phyloP scores from a whole-genome alignment of 2,797 vertebrate genomes.

The Gouania willdenowi region DNA sequence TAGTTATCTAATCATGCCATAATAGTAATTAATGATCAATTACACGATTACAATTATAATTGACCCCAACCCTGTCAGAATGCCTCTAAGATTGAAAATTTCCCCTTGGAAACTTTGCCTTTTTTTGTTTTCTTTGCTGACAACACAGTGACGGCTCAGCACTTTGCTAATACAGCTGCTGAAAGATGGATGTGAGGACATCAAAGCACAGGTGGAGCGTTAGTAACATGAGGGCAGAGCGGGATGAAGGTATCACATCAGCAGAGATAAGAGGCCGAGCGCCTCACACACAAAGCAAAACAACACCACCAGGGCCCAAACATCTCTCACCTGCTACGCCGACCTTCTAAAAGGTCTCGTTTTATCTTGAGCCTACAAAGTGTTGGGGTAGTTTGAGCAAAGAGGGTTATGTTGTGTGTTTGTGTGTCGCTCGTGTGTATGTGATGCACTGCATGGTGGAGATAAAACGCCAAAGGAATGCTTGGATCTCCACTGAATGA shows the following conservation, averaged over 20 bases:
- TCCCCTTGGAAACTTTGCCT: background rate
- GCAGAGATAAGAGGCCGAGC: slow-evolving; percentile 54
- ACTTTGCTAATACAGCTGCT: background rate
- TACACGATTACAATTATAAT: too few species aligned
- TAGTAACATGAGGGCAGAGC: slow-evolving; percentile 50
- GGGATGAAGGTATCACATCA: slow-evolving; percentile 52
- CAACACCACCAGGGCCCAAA: slow-evolving; percentile 23
- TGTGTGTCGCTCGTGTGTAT: background rate
- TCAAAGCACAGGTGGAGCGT: slow-evolving; percentile 66
- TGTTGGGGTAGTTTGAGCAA: slow-evolving; percentile 23
- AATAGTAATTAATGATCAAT: too few species aligned
- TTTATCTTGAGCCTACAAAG: slow-evolving; percentile 56
- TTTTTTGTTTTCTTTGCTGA: background rate
- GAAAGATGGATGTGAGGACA: slow-evolving; percentile 18
- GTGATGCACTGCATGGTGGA: background rate
- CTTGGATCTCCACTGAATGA: slow-evolving; percentile 7
- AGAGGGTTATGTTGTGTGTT: slow-evolving; percentile 10
- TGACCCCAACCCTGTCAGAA: too few species aligned
- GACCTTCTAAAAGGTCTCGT: slow-evolving; percentile 56
- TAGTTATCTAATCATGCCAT: too few species aligned
- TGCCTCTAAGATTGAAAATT: too few species aligned
- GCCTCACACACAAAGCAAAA: slow-evolving; percentile 32
- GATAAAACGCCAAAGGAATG: background rate
- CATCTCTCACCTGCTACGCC: slow-evolving; percentile 47
- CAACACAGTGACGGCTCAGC: background rate